These are phyloP conservation scores for Actinernus sp. DNA, from an alignment of 92 coral and sea anemone species.

Conservation along the genomic window DNA sequence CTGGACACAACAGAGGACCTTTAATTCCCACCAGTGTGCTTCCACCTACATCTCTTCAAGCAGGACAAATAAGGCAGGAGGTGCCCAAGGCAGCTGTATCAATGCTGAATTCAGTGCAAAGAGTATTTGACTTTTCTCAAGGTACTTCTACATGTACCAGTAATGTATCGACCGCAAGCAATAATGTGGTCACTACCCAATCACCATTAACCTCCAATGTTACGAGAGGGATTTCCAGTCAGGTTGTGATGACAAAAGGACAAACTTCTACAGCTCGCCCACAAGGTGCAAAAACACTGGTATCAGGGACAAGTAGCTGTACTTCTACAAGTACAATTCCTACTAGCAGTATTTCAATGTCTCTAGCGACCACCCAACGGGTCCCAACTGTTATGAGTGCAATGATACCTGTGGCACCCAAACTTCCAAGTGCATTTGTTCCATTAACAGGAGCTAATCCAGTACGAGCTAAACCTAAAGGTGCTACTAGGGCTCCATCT, in stretches of 20 bases:
- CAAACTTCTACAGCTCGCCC: conserved; percentile 7
- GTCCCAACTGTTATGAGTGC: conserved; percentile 1
- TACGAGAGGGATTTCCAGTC: too few species aligned
- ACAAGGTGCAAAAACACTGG: conserved; percentile 7
- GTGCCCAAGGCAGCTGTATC: not conserved
- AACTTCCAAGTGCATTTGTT: conserved; percentile 33
- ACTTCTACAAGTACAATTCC: conserved; percentile 38
- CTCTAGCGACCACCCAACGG: conserved; percentile 5
- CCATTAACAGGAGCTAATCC: conserved; percentile 19
- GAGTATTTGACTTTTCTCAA: not conserved
- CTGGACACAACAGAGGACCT: conserved; percentile 63
- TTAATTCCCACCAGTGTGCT: conserved; percentile 30
- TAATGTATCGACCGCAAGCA: too few species aligned
- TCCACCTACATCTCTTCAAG: conserved; percentile 12
- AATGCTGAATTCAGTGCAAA: not conserved
- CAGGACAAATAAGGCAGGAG: too few species aligned
- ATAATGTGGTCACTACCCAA: too few species aligned
- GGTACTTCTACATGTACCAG: too few species aligned
- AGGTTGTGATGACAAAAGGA: conserved; percentile 9
- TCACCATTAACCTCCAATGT: too few species aligned
- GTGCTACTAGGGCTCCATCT: conserved; percentile 28
- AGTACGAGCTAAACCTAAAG: conserved; percentile 22
- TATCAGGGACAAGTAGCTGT: conserved; percentile 13
- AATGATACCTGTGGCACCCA: too few species aligned
- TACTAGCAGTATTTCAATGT: conserved; percentile 14